Evolutionary conservation across 2,888 invertebrate species (phyloP).

Genomic region (Hymenopus coronatus): DNA sequence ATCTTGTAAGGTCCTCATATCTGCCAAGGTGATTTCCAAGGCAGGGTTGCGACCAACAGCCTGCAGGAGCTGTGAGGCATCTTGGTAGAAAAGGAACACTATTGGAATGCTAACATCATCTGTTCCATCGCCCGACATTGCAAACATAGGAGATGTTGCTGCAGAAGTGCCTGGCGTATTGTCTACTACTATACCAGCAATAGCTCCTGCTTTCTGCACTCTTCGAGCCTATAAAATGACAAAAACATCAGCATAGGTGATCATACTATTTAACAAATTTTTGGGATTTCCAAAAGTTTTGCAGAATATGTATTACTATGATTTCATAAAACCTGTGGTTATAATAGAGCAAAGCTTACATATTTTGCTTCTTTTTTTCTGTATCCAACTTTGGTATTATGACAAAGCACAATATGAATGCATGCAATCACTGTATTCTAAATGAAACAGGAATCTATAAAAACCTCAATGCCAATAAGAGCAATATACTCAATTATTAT

Average conservation of each 20-base stretch:
- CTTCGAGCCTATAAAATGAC: conserved; percentile 60
- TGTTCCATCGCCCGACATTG: conserved; percentile 92
- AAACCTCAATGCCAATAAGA: no score
- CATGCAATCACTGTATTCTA: no score
- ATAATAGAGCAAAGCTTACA: no score
- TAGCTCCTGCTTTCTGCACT: conserved; percentile 77
- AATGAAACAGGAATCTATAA: no score
- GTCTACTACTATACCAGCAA: conserved; percentile 82
- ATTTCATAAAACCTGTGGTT: no score
- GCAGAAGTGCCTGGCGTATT: conserved; percentile 74
- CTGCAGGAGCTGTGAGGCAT: conserved; percentile 66
- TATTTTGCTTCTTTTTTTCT: no score
- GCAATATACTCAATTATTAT: no score
- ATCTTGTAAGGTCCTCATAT: conserved; percentile 26
- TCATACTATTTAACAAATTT: no score
- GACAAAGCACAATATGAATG: no score
- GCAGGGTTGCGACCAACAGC: conserved; percentile 57
- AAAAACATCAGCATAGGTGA: neutral
- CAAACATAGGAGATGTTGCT: conserved; percentile 79
- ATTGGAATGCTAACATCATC: conserved; percentile 85
- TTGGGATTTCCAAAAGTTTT: neutral
- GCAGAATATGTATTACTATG: neutral
- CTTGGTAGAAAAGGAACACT: conserved; percentile 82
- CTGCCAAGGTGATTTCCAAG: conserved; percentile 51
- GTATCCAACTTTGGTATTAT: no score